phyloP scores from a whole-genome alignment of 2,797 vertebrate species.

The Thamnophis elegans region DNA sequence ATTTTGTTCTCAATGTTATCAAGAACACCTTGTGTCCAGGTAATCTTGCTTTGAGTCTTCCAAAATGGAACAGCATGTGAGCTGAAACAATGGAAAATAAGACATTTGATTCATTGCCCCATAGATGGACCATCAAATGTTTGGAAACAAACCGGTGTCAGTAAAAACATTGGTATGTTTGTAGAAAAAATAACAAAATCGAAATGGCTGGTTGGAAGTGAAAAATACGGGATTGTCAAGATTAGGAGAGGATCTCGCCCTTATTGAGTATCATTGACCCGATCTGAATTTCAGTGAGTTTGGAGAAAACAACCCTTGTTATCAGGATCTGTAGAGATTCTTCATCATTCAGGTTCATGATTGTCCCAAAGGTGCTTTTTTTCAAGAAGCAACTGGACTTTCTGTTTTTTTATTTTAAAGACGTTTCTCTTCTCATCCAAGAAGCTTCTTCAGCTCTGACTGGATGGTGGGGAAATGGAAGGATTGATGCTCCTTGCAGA shows the following conservation, averaged over 20 bases:
- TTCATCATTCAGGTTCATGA: rapidly evolving
- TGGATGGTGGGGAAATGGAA: too few species aligned
- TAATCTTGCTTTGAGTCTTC: background rate
- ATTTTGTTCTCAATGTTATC: background rate
- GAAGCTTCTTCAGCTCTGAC: too few species aligned
- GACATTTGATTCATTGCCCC: background rate
- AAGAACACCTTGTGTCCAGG: background rate
- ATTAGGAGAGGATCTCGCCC: background rate
- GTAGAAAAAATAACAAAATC: background rate
- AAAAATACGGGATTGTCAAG: background rate
- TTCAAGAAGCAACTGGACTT: too few species aligned
- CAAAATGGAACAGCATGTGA: background rate
- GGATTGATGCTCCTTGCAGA: too few species aligned
- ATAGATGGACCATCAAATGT: background rate
- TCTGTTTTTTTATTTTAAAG: too few species aligned
- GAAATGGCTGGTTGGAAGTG: background rate
- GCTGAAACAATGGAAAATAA: background rate
- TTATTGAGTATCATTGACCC: background rate
- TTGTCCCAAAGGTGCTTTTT: too few species aligned
- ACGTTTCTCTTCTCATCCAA: too few species aligned
- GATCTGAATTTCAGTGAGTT: background rate
- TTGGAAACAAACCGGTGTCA: background rate
- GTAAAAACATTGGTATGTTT: background rate
- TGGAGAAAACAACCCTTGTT: background rate
- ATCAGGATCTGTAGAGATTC: background rate